These are phyloP conservation scores for Manis crassicaudata DNA, from an alignment of 2,797 vertebrate genomes.

Conservation along the genomic window DNA sequence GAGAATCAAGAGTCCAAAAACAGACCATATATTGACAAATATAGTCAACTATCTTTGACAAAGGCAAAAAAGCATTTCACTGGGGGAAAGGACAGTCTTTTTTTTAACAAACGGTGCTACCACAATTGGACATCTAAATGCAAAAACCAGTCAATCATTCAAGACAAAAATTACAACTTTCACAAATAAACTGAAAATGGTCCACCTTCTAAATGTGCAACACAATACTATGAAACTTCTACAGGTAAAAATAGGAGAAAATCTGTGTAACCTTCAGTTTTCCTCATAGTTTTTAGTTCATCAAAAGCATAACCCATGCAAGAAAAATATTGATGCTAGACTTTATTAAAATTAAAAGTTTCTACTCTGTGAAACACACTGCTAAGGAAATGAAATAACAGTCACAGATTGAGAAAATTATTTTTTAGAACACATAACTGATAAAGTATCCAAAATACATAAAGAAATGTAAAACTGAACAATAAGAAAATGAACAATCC, in stretches of 20 bases:
- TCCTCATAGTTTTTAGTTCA: background rate
- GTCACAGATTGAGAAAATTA: background rate
- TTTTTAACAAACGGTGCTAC: background rate
- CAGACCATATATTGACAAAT: background rate
- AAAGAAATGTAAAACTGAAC: background rate
- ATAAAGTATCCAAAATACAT: background rate
- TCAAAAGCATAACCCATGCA: background rate
- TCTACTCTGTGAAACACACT: background rate
- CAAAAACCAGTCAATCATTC: background rate
- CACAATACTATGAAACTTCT: background rate
- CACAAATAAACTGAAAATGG: background rate
- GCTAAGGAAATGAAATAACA: background rate
- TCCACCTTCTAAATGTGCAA: background rate
- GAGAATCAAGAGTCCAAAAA: background rate
- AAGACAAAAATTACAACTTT: background rate
- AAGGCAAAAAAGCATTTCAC: background rate
- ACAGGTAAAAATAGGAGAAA: background rate
- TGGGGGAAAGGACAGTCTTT: background rate
- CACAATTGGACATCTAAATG: background rate
- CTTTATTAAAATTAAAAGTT: background rate
- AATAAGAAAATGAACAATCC: background rate
- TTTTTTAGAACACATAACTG: background rate
- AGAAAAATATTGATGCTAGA: background rate
- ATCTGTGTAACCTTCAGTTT: background rate
- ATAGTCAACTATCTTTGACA: background rate